Percentiles rank a stretch among this genome's conserved stretches.
These are phyloP conservation scores for Portunus trituberculatus DNA, from an alignment of 1,140 invertebrate genomes.

Conservation along the genomic window DNA sequence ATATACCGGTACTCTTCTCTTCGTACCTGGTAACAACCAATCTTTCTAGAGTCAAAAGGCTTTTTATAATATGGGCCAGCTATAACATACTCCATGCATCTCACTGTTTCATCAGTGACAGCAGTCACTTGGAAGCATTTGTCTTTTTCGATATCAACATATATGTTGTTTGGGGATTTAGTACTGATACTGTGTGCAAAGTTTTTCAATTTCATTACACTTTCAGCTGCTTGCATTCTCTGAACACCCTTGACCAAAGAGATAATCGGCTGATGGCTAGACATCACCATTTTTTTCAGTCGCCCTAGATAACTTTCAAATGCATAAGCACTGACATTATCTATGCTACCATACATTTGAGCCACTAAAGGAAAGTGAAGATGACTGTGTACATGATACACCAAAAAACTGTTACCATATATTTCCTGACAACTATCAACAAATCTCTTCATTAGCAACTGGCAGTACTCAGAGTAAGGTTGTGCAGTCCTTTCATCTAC, in stretches of 20 bases:
- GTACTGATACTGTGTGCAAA: not conserved
- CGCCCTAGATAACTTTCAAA: slow-evolving; percentile 44
- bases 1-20: slow-evolving; percentile 3
- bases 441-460: slow-evolving; percentile 47
- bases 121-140: slow-evolving; percentile 21
- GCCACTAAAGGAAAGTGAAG: slow-evolving; percentile 39
- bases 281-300: slow-evolving; percentile 47
- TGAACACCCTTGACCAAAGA: slow-evolving; percentile 26
- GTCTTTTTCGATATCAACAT: slow-evolving; percentile 27
- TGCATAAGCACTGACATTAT: slow-evolving; percentile 31
- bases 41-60: slow-evolving; percentile 44
- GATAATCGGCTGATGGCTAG: slow-evolving; percentile 41
- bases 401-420: slow-evolving; percentile 31
- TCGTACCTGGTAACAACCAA: slow-evolving; percentile 44
- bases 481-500: slow-evolving; percentile 48
- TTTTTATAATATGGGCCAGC: not conserved
- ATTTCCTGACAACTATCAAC: slow-evolving; percentile 40
- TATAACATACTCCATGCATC: slow-evolving; percentile 31
- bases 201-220: not conserved
- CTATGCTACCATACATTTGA: slow-evolving; percentile 27
- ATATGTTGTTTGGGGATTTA: slow-evolving; percentile 45
- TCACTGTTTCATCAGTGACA: slow-evolving; percentile 9
- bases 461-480: slow-evolving; percentile 29
- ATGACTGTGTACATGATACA: slow-evolving; percentile 36
- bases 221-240: not conserved